A percentile compares a stretch with the other conserved stretches of the same genome.
phyloP scores from a whole-genome alignment of 2,113 vertebrate species.

The Dryoscopus gambensis region DNA sequence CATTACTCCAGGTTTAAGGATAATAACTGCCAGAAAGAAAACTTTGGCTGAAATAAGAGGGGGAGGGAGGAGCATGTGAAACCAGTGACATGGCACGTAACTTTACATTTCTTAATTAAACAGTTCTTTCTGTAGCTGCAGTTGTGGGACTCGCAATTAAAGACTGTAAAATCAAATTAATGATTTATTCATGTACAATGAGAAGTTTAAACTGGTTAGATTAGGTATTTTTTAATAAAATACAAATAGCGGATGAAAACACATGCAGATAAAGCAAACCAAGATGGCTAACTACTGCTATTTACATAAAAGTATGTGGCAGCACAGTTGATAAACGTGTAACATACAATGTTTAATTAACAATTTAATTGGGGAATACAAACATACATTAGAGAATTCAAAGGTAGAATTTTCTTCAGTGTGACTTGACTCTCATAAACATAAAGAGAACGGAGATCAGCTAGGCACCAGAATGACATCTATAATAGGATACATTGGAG shows the following conservation, averaged over 20 bases:
- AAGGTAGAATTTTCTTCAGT: not conserved
- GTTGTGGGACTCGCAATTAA: not conserved
- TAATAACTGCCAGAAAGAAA: not conserved
- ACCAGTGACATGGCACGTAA: not conserved
- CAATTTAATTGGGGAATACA: not conserved
- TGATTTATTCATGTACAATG: not conserved
- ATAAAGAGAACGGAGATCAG: not conserved
- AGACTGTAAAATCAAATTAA: not conserved
- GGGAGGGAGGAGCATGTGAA: fast-evolving
- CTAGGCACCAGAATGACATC: not conserved
- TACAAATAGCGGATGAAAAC: not conserved
- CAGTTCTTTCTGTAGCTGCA: not conserved
- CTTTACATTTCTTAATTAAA: not conserved
- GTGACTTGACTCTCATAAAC: not conserved
- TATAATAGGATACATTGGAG: not conserved
- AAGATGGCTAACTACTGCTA: not conserved
- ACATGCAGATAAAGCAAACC: not conserved
- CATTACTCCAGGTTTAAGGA: not conserved
- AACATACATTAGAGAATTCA: not conserved
- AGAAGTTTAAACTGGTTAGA: not conserved
- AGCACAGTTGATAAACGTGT: not conserved
- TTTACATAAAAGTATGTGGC: not conserved
- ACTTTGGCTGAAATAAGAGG: not conserved
- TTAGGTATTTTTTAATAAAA: not conserved
- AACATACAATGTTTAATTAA: not conserved